These are phyloP conservation scores for Lycia hirtaria DNA, from an alignment of 2,888 invertebrate species.

Conservation along the genomic window DNA sequence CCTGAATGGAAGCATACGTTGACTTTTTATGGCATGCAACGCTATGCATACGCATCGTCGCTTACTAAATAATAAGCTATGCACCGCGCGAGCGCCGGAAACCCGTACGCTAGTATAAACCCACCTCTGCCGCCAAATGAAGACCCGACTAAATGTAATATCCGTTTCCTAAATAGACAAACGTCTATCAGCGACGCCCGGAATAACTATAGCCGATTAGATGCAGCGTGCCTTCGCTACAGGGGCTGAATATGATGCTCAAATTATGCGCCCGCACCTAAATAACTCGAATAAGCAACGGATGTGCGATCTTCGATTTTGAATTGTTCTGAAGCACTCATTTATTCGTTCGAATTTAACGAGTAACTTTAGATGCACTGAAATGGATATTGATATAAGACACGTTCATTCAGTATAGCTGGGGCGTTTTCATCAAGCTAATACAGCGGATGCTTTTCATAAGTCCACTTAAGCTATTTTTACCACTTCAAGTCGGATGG, in stretches of 20 bases:
- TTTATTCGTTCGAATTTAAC: slow-evolving; percentile 25
- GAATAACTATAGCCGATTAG: slow-evolving; percentile 82
- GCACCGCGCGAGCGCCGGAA: slow-evolving; percentile 80
- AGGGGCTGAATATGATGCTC: slow-evolving; percentile 54
- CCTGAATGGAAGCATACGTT: slow-evolving; percentile 72
- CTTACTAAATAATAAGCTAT: slow-evolving; percentile 79
- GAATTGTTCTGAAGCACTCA: slow-evolving; percentile 24
- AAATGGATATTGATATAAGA: slow-evolving; percentile 17
- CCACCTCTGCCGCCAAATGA: slow-evolving; percentile 83
- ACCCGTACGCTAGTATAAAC: slow-evolving; percentile 79
- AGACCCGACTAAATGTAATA: slow-evolving; percentile 83
- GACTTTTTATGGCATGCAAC: slow-evolving; percentile 73
- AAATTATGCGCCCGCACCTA: slow-evolving; percentile 46
- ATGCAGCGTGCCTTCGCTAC: slow-evolving; percentile 57
- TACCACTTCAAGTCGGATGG: slow-evolving; percentile 40
- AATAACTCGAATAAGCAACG: slow-evolving; percentile 49
- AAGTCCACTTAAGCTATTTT: slow-evolving; percentile 46
- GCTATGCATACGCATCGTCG: slow-evolving; percentile 70
- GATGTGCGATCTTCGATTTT: slow-evolving; percentile 43
- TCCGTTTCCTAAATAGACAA: slow-evolving; percentile 86
- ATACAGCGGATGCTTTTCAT: slow-evolving; percentile 27
- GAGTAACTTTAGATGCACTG: slow-evolving; percentile 21
- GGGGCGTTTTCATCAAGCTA: slow-evolving; percentile 16
- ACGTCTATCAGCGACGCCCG: slow-evolving; percentile 80
- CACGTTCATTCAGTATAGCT: slow-evolving; percentile 2